Percentiles rank a stretch among this genome's conserved stretches.
Evolutionary conservation across 2,113 vertebrate genomes (phyloP).

Genomic region (Cricetomys ansorgei): DNA sequence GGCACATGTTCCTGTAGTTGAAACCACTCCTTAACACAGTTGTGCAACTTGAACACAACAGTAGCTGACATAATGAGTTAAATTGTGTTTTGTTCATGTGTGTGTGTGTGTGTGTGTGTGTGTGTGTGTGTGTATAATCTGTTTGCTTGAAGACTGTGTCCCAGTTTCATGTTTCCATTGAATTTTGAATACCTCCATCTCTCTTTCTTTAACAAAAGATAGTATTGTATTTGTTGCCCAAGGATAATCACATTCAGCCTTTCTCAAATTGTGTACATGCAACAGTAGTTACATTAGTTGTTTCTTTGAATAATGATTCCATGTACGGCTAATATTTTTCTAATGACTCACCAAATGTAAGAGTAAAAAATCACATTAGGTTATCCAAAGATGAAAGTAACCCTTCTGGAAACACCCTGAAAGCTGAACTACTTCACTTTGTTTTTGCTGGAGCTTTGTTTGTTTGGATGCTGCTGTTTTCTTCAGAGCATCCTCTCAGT

Average conservation of each 20-base stretch:
- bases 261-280: neutral
- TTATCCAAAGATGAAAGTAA: neutral
- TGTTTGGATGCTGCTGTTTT: neutral
- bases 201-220: neutral
- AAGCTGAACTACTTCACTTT: neutral
- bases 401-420: neutral
- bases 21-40: neutral
- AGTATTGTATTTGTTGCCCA: neutral
- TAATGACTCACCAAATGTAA: neutral
- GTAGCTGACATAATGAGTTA: neutral
- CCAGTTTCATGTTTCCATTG: neutral
- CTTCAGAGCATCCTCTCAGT: neutral
- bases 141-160: neutral
- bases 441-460: neutral
- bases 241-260: neutral
- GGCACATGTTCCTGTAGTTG: neutral
- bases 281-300: neutral
- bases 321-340: neutral
- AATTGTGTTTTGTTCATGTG: neutral
- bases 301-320: neutral
- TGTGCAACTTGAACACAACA: neutral
- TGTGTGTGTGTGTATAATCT: too few relatives aligned
- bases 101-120: neutral
- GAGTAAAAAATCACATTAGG: neutral
- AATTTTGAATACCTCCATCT: neutral